Percentiles rank a stretch among this genome's conserved stretches.
Conservation (phyloP, 2,888 invertebrate genomes). For the Oscheius myriophilus region DNA sequence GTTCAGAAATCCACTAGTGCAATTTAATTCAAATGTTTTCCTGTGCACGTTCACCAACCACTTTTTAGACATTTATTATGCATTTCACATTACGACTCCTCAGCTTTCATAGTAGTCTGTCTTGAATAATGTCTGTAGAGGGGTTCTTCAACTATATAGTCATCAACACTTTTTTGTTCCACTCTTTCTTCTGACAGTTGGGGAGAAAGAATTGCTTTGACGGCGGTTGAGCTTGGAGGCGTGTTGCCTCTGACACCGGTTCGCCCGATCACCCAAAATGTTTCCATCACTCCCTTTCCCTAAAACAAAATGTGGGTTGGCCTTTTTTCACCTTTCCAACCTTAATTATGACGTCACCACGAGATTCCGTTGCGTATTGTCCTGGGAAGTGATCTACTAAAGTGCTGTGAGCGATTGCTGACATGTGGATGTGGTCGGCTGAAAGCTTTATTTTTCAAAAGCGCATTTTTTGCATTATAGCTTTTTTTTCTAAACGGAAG, state of each 20-base stretch:
- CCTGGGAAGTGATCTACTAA: slow-evolving; percentile 50
- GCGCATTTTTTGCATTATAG: too few species aligned
- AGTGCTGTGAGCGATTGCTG: slow-evolving; percentile 54
- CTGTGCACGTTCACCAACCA: too few species aligned
- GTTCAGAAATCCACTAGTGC: too few species aligned
- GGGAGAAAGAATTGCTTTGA: too few species aligned
- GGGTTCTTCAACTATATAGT: slow-evolving; percentile 17
- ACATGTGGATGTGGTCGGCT: slow-evolving; percentile 64
- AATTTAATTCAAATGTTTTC: too few species aligned
- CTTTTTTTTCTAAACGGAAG: too few species aligned
- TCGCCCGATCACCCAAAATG: slow-evolving; percentile 31
- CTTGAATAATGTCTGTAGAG: slow-evolving; percentile 16
- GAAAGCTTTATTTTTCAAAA: slow-evolving; percentile 17
- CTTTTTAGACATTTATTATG: too few species aligned
- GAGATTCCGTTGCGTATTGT: slow-evolving; percentile 55
- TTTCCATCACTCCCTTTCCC: slow-evolving; percentile 39
- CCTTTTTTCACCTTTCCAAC: slow-evolving; percentile 11
- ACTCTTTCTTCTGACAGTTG: background rate
- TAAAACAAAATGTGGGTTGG: background rate
- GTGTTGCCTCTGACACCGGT: too few species aligned
- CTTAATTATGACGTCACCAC: slow-evolving; percentile 64
- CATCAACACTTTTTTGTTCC: slow-evolving; percentile 22
- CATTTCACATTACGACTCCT: slow-evolving; percentile 11
- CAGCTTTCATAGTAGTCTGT: slow-evolving; percentile 16
- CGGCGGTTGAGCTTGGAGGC: too few species aligned